phyloP scores from a whole-genome alignment of 1,140 invertebrate genomes.

The Drosophila ercepeae region DNA sequence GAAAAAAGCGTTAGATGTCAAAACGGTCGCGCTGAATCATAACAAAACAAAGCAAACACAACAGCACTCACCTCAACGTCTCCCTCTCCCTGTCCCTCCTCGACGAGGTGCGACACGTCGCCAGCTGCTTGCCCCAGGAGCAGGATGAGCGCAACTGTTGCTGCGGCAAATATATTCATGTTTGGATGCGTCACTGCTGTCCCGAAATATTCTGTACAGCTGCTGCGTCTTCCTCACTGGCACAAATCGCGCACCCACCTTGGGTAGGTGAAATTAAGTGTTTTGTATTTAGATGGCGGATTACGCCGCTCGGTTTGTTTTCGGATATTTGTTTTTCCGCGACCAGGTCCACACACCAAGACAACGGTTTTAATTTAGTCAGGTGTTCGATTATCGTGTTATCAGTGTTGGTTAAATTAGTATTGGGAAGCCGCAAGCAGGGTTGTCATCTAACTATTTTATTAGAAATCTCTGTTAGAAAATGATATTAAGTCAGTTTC shows the following conservation, averaged over 20 bases:
- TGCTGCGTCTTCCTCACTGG: neutral
- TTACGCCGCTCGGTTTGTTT: conserved; percentile 31
- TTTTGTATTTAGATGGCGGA: conserved; percentile 13
- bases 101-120: conserved; percentile 13
- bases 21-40: conserved; percentile 56
- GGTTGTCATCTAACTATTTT: too few relatives aligned
- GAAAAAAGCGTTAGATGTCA: conserved; percentile 62
- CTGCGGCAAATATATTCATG: conserved; percentile 72
- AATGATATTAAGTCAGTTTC: too few relatives aligned
- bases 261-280: conserved; percentile 4
- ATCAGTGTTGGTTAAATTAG: neutral
- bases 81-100: conserved; percentile 26
- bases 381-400: neutral
- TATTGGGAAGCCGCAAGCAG: too few relatives aligned
- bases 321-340: conserved; percentile 23
- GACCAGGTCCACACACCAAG: too few relatives aligned
- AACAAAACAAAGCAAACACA: conserved; percentile 57
- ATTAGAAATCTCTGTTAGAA: too few relatives aligned
- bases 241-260: conserved; percentile 21
- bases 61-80: conserved; percentile 55
- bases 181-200: conserved; percentile 10
- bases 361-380: too few relatives aligned
- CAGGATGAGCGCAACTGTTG: conserved; percentile 76
- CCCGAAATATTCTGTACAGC: neutral
- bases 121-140: conserved; percentile 61